phyloP scores from a whole-genome alignment of 2,797 vertebrate genomes.

The Dendrocincla tyrannina region DNA sequence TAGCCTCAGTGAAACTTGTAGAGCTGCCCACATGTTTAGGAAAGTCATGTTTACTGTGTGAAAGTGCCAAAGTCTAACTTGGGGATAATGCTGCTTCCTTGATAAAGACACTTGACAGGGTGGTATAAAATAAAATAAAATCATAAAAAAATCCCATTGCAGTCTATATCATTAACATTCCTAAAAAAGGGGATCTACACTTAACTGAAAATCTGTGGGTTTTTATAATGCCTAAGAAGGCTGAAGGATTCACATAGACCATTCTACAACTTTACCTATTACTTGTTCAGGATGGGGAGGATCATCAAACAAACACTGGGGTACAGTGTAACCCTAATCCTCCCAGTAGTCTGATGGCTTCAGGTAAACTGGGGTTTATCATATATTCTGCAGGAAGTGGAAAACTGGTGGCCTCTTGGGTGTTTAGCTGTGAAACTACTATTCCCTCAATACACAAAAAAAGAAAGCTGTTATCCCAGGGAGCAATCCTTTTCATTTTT shows the following conservation, averaged over 20 bases:
- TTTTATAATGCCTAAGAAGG: neutral
- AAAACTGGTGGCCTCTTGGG: neutral
- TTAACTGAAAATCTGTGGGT: neutral
- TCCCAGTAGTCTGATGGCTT: neutral
- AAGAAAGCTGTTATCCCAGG: neutral
- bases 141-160: accelerated
- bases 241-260: neutral
- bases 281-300: neutral
- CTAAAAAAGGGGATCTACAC: neutral
- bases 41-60: neutral
- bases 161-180: accelerated
- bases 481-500: neutral
- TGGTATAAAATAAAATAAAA: neutral
- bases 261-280: neutral
- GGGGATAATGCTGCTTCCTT: neutral
- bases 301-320: neutral
- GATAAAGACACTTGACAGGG: neutral
- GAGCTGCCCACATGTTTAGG: neutral
- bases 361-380: neutral
- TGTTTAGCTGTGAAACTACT: neutral
- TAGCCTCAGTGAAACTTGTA: neutral
- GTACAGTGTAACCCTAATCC: too few relatives aligned
- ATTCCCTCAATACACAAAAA: neutral
- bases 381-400: neutral
- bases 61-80: neutral